Base-by-base conservation (phyloP, 2,888 invertebrate species). In the Mythimna impura region DNA sequence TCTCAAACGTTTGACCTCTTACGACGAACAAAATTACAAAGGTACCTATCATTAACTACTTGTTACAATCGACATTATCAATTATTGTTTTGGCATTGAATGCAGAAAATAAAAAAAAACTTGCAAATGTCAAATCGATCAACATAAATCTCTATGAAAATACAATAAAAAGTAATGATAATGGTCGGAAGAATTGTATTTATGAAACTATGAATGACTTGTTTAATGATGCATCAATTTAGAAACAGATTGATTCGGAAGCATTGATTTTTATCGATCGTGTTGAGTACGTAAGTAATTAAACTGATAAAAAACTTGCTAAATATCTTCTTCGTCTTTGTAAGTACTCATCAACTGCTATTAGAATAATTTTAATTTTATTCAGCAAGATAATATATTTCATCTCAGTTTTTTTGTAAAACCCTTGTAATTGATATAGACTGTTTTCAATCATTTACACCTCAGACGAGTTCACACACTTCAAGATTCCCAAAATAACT, bases 21-120 rank as follows among this genome's bases (percentile, higher is more conserved):
- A 90, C 92, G 92, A 89, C 92, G 92, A 90, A 88, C 90, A 89
- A 93, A 91, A 92, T 95, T 94, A 92, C 89, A 89, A 92, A 95
- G 95, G 95, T 95, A 94, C 82, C 73, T 80, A 76, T 81, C 58
- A 78, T 78, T 74, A 78, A 75, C 67, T 76, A 66, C 72, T 78
- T 80, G 76, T 69, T 82, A 64, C 68, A 63, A 52, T 55, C 57
- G 63, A 80, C 70, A 81, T 76, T 67, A 66, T 65, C 85, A 82
- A 86, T 85, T 73, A 88, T 87, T 82, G 80, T 71, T 88, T 86
- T 87, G 87, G 83, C 90, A 90, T 90, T 91, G 89, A 82, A 76
- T 71, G 68, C 73, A 78, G 69, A 75, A 82, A 81, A 85, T 85
- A 55, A 66, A 76, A 88, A 87, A 86, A 84, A 75, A 17, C 47